Evolutionary conservation across 2,888 invertebrate genomes (phyloP), one percentile per base, ranked within the genome.

Genomic region (Latheticus oryzae): DNA sequence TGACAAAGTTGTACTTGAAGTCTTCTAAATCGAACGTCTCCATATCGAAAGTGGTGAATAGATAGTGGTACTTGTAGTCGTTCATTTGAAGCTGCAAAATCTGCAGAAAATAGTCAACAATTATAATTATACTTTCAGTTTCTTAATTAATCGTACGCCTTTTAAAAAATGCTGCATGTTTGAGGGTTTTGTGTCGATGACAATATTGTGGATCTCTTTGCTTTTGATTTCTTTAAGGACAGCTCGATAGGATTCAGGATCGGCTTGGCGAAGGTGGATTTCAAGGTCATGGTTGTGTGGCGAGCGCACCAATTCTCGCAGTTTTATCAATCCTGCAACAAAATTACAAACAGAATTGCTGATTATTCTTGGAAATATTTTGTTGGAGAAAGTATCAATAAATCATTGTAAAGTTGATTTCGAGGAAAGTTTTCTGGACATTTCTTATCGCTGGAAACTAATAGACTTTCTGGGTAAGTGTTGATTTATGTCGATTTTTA

Each of bases 51-150:
- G 88, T 87, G 13, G 90, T 90, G 70, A 92, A 90, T 59, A 91
- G 82, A 77, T 90, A 93, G 76, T 93, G 91, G 73, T 90, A 91
- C 74, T 89, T 89, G 78, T 90, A 90, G 73, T 91, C 90, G 75
- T 90, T 89, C 91, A 92, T 91, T 79, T 90, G 89, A 8, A 91
- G 82, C 73, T 90, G 87, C 52, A 91, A 79, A 60, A 91, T 89
- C 91, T 91, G 81, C 8, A 80, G 79, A 68, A 63, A 55, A 63
- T 2, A 1, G 43, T 17, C 8, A 16, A n/a, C n/a, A n/a, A n/a
- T n/a, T n/a, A n/a, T n/a, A n/a, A n/a, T n/a, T n/a, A n/a, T n/a
- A n/a, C n/a, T 43, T 43, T 15, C 26, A 42, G 3, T 37, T 7
- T 2, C 13, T 8, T 26, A 50, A 50, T 50, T 47, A 54, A 13